Percentiles rank a stretch among this genome's conserved stretches.
Evolutionary conservation across 2,113 vertebrate species (phyloP).

Genomic region (Nycticebus coucang): DNA sequence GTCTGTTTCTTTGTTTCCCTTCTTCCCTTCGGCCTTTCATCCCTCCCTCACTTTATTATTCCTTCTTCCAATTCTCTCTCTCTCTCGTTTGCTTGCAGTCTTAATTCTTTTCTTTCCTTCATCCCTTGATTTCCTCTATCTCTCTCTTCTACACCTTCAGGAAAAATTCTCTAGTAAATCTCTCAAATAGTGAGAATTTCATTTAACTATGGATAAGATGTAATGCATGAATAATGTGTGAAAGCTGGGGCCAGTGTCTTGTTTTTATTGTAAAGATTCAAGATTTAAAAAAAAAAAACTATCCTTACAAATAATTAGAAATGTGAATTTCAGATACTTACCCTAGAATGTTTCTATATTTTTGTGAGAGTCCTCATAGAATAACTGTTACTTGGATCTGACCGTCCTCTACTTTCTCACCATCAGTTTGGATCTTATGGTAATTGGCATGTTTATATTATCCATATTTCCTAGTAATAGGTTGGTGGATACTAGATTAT

Average conservation of each 20-base stretch:
- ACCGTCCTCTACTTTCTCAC: neutral
- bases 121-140: no score
- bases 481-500: neutral
- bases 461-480: slow-evolving; percentile 2
- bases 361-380: neutral
- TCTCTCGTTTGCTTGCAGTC: no score
- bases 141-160: no score
- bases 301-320: neutral
- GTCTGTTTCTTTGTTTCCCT: no score
- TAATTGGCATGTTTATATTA: slow-evolving; percentile 3
- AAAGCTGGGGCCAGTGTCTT: slow-evolving; percentile 12
- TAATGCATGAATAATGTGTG: no score
- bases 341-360: neutral
- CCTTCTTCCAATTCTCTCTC: no score
- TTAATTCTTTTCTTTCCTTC: no score
- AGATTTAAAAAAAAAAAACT: neutral
- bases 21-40: no score
- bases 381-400: neutral
- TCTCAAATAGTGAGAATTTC: slow-evolving; percentile 18
- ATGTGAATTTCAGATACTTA: neutral
- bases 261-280: neutral
- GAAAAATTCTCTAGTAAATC: neutral
- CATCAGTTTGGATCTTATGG: neutral
- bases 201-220: slow-evolving; percentile 13
- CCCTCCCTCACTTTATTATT: no score